Evolutionary conservation across 2,888 invertebrate genomes (phyloP).

Genomic region (Eilema griseolum): DNA sequence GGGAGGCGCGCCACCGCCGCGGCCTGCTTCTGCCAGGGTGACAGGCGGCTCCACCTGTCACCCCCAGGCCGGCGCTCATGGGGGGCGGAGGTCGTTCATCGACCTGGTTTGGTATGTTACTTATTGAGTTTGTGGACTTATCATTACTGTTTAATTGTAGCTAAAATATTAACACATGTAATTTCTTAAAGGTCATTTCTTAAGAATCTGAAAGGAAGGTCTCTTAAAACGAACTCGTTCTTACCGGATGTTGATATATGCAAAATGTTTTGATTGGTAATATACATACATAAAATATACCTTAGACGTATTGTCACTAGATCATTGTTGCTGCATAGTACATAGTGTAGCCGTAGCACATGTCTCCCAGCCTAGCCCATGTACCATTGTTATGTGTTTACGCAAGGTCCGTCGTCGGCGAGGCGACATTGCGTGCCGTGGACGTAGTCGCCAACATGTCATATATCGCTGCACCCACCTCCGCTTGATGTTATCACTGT

Average conservation of each 20-base stretch:
- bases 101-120: no score
- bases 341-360: conserved; percentile 38
- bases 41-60: no score
- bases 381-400: conserved; percentile 60
- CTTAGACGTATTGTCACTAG: conserved; percentile 38
- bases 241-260: background rate
- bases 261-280: background rate
- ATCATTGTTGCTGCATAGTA: conserved; percentile 46
- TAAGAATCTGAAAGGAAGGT: background rate
- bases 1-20: no score
- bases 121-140: no score
- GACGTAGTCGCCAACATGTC: conserved; percentile 49
- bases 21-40: no score
- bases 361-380: conserved; percentile 56
- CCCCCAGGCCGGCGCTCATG: no score
- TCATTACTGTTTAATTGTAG: no score
- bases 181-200: background rate
- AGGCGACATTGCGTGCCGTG: conserved; percentile 58
- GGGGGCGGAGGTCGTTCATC: no score
- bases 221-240: background rate
- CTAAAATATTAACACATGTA: no score
- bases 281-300: conserved; percentile 11
- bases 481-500: conserved; percentile 54
- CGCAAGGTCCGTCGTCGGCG: conserved; percentile 59
- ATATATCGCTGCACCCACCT: conserved; percentile 64